These are phyloP conservation scores for Pyrocephalus nanus DNA, from an alignment of 2,797 vertebrate species.

Conservation along the genomic window DNA sequence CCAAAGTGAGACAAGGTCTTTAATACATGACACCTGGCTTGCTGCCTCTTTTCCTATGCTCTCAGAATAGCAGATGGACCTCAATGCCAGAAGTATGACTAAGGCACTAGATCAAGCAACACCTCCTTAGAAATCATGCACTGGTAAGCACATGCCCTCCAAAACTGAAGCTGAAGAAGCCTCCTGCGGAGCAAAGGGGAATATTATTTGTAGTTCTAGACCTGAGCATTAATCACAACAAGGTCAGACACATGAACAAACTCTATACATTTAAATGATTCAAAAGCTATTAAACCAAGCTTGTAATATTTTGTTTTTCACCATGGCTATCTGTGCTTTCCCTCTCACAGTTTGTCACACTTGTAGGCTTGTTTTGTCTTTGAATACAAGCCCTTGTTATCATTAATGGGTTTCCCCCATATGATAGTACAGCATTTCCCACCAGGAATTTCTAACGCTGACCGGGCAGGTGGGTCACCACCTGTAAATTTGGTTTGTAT, in stretches of 20 bases:
- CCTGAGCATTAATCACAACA: conserved; percentile 46
- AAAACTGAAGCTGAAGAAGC: conserved; percentile 18
- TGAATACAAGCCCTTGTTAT: neutral
- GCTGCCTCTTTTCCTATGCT: neutral
- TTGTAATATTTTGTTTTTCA: neutral
- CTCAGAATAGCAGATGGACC: neutral
- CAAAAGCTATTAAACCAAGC: conserved; percentile 19
- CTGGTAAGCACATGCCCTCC: neutral
- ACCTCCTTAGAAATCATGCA: neutral
- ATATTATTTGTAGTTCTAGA: conserved; percentile 37
- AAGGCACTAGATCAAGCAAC: neutral
- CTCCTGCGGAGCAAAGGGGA: conserved; percentile 20
- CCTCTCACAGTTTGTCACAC: neutral
- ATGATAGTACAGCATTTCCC: neutral
- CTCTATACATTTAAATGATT: conserved; percentile 39
- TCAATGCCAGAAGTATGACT: neutral
- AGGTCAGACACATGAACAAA: conserved; percentile 29
- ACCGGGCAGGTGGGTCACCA: neutral
- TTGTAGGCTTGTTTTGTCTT: neutral
- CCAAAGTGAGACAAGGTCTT: conserved; percentile 20
- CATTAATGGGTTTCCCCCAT: neutral
- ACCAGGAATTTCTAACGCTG: neutral
- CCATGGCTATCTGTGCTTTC: neutral
- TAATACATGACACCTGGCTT: neutral
- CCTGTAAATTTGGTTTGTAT: neutral